These are phyloP conservation scores for Serilophus lunatus DNA, from an alignment of 2,113 vertebrate genomes.

Conservation along the genomic window DNA sequence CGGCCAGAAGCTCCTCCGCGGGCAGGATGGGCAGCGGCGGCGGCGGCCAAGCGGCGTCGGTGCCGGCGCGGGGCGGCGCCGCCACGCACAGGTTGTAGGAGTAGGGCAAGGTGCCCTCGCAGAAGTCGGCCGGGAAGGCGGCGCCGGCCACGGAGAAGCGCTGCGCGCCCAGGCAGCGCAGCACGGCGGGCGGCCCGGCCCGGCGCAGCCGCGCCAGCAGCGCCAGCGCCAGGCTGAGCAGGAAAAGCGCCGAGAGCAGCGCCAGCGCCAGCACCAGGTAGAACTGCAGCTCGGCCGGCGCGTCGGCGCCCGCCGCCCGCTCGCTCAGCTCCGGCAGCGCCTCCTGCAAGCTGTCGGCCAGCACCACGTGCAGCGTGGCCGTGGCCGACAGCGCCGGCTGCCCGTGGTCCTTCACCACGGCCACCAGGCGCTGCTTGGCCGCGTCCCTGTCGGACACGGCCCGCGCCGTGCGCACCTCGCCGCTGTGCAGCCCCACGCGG, in stretches of 20 bases:
- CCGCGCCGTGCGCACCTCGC: too few species aligned
- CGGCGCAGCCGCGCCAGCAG: too few species aligned
- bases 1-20: not conserved
- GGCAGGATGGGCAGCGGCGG: not conserved
- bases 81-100: slow-evolving; percentile 57
- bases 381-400: slow-evolving; percentile 76
- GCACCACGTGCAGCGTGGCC: slow-evolving; percentile 74
- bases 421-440: slow-evolving; percentile 62
- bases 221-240: too few species aligned
- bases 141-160: not conserved
- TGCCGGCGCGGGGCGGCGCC: not conserved
- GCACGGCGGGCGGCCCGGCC: too few species aligned
- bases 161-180: not conserved
- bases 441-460: slow-evolving; percentile 60
- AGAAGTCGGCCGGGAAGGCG: slow-evolving; percentile 29
- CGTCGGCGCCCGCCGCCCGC: too few species aligned
- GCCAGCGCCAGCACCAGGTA: too few species aligned
- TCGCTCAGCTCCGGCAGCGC: slow-evolving; percentile 66
- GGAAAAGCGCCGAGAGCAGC: too few species aligned
- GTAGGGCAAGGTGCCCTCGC: slow-evolving; percentile 64
- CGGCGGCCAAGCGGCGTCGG: not conserved
- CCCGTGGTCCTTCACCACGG: slow-evolving; percentile 68
- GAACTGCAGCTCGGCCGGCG: too few species aligned
- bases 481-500: too few species aligned
- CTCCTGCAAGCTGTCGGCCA: slow-evolving; percentile 80